phyloP scores from a whole-genome alignment of 23 tunicate species.

The Trididemnum miniatum region DNA sequence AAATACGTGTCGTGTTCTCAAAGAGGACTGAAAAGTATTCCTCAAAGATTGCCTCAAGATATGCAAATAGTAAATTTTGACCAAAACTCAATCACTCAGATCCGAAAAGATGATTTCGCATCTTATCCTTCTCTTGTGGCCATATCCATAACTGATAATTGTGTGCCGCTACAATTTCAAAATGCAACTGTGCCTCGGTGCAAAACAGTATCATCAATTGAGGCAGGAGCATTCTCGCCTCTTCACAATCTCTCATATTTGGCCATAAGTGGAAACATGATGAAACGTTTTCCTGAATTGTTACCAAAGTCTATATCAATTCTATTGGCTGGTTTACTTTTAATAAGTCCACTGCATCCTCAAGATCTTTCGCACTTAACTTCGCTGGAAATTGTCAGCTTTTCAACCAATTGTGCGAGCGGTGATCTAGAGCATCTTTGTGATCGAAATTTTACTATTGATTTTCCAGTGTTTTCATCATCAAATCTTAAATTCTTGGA shows the following conservation, averaged over 20 bases:
- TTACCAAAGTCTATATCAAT: not conserved
- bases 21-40: not conserved
- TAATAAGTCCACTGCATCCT: not conserved
- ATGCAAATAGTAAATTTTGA: not conserved
- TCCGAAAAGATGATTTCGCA: not conserved
- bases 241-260: not conserved
- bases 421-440: conserved; percentile 3
- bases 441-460: not conserved
- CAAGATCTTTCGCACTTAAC: not conserved
- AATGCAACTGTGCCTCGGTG: not conserved
- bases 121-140: not conserved
- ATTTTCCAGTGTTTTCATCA: not conserved
- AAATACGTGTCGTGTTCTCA: conserved; percentile 3
- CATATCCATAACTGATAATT: not conserved
- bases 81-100: not conserved
- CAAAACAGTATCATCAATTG: not conserved
- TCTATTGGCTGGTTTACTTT: not conserved
- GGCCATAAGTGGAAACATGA: not conserved
- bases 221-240: not conserved
- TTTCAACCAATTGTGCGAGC: not conserved
- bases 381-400: not conserved
- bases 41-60: not conserved
- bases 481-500: not conserved
- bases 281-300: not conserved
- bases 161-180: not conserved